Evolutionary conservation across 2,113 vertebrate species (phyloP).

Genomic region (Gopherus flavomarginatus): DNA sequence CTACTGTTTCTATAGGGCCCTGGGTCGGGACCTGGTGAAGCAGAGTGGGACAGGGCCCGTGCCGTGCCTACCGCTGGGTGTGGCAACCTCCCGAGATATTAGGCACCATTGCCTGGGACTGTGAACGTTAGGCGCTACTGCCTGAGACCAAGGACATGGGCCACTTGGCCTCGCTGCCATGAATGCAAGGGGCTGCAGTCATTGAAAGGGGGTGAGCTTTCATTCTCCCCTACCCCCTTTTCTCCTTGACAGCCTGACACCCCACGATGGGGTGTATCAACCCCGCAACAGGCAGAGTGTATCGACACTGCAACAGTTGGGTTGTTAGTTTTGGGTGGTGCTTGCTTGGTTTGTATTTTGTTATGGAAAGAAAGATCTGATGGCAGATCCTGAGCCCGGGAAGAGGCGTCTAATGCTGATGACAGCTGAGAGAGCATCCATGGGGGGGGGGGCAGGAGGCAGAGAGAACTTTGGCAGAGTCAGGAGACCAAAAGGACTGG

Average conservation of each 20-base stretch:
- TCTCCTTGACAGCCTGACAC: neutral
- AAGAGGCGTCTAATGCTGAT: too few species aligned
- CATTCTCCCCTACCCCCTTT: neutral
- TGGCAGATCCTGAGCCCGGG: neutral
- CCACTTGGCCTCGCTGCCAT: too few species aligned
- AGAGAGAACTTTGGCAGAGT: neutral
- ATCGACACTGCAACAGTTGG: neutral
- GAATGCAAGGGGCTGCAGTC: too few species aligned
- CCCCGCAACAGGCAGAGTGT: too few species aligned
- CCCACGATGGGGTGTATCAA: neutral
- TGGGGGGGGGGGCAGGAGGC: neutral
- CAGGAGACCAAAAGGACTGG: neutral
- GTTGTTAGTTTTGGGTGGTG: neutral
- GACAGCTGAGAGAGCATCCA: rapidly evolving
- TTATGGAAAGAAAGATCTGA: rapidly evolving
- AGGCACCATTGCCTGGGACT: too few species aligned
- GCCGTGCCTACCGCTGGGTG: too few species aligned
- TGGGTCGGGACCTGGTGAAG: too few species aligned
- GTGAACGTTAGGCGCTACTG: too few species aligned
- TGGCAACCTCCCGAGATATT: too few species aligned
- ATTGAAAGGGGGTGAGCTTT: neutral
- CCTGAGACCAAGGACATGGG: too few species aligned
- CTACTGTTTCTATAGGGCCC: too few species aligned
- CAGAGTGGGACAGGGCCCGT: too few species aligned
- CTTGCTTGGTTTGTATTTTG: neutral